Base-by-base conservation (phyloP, 2,888 invertebrate genomes). In the Chorisops tibialis region DNA sequence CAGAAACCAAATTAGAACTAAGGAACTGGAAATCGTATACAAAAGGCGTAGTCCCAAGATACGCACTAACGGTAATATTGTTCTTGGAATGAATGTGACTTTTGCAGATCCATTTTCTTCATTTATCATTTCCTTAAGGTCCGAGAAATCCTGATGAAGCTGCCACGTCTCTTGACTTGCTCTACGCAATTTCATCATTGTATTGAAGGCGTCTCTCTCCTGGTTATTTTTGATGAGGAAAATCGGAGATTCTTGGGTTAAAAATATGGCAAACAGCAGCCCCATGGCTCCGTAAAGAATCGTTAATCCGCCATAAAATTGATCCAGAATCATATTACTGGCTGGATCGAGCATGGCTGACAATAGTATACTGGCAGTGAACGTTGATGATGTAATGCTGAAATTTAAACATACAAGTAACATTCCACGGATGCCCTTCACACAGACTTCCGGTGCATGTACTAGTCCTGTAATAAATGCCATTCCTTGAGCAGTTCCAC, bases 201-300 rank as follows among this genome's bases (percentile, higher is more conserved):
- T 19, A 38, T 37, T 19, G 12, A 18, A 51, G 4, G 51, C 51
- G n/a, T 51, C 51, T 5, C 21, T 16, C 12, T 51, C 51, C 12
- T 51, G 51, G 38, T 51, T 51, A 19, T 51, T 51, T 11, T 51
- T 6, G 19, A 51, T 51, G 9, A 51, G 14, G 12, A 38, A 51
- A 11, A 51, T 11, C 3, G 51, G 51, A 11, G 51, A 51, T 38
- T 51, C 51, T n/a, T 38, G 12, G 2, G 37, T 38, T 18, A 51
- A 51, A 38, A 37, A 51, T n/a, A 19, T 38, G 3, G 38, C 7
- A 19, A 37, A 51, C 21, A 21, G 11, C 12, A 51, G 11, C 4
- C 38, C 37, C 51, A 51, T 51, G 2, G 24, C 18, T 1, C 38
- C 51, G n/a, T 51, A 51, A 18, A 51, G 38, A 12, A 51, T 19